Base-by-base conservation (phyloP, 2,113 vertebrate genomes). In the Charina bottae region DNA sequence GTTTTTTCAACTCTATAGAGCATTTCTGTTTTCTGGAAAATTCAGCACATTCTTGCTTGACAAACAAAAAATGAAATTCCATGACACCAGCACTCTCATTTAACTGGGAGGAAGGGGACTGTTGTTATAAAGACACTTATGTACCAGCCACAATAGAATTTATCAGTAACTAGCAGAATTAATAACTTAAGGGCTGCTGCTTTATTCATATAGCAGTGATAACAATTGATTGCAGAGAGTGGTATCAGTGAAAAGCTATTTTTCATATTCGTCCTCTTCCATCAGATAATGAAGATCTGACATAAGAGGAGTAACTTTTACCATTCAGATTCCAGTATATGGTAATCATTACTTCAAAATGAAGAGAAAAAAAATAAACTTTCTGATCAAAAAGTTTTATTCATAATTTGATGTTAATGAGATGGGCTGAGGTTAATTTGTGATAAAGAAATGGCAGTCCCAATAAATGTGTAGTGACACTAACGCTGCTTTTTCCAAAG, bases 41-140 rank as follows among this genome's bases (percentile, higher is more conserved):
- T 94, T 92, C 37, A 94, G 64, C 13, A 92, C 88, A 84, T 49
- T 90, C 91, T 78, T 93, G 13, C 87, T 89, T 89, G 86, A 46
- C 24, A 53, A 84, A 90, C 46, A 62, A 85, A 93, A 37, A 9
- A 33, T 10, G 28, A 33, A 15, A 24, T 83, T 83, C 42, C 15
- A 88, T 60, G 83, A 83, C 24, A 6, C 42, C 68, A 84, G 7
- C 83, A 85, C n/a, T 90, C 4, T 53, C 88, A 46, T 12, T 91
- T 90, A 91, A 11, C 55, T 28, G 49, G 9, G 2, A 84, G 46
- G 15, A 86, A 53, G 6, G 23, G 19, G 90, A 0, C 1, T 3
- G 19, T n/a, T 62, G 26, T 64, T 46, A 90, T 9, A 86, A 92
- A 37, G 37, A 94, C 26, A 24, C 87, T 28, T 92, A 91, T 0